phyloP scores from a whole-genome alignment of 1,140 invertebrate genomes.

The Macrobrachium rosenbergii region DNA sequence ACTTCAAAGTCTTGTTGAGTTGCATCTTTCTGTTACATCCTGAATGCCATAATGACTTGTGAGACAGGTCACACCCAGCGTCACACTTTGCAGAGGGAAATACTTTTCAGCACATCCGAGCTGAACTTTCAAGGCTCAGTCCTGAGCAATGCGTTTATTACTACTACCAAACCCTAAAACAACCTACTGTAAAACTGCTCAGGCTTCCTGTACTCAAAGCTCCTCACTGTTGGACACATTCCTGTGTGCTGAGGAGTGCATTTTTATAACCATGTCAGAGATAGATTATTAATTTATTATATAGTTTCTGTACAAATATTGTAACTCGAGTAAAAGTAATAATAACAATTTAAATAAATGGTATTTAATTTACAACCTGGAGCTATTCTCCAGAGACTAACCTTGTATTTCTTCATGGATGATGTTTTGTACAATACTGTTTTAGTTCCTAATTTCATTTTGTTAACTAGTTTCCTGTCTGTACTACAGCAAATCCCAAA shows the following conservation, averaged over 20 bases:
- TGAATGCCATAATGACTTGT: too few relatives aligned
- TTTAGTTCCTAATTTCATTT: too few relatives aligned
- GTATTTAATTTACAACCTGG: too few relatives aligned
- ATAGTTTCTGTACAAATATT: constrained; percentile 61
- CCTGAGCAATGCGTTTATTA: not conserved
- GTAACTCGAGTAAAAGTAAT: constrained; percentile 60
- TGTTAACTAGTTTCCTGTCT: too few relatives aligned
- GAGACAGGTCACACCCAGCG: too few relatives aligned
- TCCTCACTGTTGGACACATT: constrained; percentile 12
- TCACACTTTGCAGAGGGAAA: too few relatives aligned
- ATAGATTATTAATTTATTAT: constrained; percentile 59
- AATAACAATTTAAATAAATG: constrained; percentile 21
- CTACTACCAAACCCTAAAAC: constrained; percentile 16
- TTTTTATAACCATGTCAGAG: constrained; percentile 56
- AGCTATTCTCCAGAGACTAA: too few relatives aligned
- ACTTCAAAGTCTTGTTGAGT: too few relatives aligned
- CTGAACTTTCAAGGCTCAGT: not conserved
- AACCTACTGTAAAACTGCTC: constrained; percentile 24
- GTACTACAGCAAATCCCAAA: too few relatives aligned
- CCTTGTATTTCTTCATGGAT: too few relatives aligned
- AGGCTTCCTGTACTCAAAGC: constrained; percentile 42
- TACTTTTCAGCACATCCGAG: constrained; percentile 10
- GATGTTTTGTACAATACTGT: too few relatives aligned
- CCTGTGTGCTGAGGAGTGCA: constrained; percentile 21
- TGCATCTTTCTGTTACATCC: too few relatives aligned